These are phyloP conservation scores for Platalea minor DNA, from an alignment of 2,797 vertebrate genomes.

Conservation along the genomic window DNA sequence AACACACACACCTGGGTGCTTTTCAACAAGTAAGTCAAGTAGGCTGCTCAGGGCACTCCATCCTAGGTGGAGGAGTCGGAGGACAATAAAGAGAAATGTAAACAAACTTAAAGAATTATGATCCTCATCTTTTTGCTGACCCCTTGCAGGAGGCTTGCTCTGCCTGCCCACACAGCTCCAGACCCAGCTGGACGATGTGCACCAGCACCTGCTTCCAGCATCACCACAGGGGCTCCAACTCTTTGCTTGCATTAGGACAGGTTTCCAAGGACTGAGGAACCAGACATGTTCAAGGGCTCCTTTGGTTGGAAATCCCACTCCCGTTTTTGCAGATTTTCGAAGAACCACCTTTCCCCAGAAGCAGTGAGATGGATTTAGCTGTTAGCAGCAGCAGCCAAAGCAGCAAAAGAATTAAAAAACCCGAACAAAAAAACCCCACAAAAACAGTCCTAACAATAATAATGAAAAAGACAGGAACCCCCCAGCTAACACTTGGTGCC, in stretches of 20 bases:
- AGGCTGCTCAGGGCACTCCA: neutral
- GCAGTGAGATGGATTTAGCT: neutral
- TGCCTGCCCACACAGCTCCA: neutral
- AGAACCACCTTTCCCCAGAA: neutral
- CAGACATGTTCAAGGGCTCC: neutral
- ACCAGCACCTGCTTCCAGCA: neutral
- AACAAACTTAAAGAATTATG: neutral
- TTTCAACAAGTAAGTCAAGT: neutral
- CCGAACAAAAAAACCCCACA: no score
- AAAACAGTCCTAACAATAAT: neutral
- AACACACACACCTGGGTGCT: neutral
- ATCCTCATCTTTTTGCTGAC: neutral
- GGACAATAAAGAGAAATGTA: neutral
- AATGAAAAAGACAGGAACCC: neutral
- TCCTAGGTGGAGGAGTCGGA: neutral
- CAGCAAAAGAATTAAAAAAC: neutral
- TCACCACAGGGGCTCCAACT: fast-evolving
- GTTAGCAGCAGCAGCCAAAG: neutral
- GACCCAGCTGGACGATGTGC: fast-evolving
- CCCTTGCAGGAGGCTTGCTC: neutral
- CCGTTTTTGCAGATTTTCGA: fast-evolving
- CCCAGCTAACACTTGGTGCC: neutral
- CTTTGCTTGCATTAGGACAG: neutral
- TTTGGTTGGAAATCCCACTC: neutral
- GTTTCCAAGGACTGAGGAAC: neutral